Conservation (phyloP, 2,113 vertebrate genomes). For the Brevimyrus niger region DNA sequence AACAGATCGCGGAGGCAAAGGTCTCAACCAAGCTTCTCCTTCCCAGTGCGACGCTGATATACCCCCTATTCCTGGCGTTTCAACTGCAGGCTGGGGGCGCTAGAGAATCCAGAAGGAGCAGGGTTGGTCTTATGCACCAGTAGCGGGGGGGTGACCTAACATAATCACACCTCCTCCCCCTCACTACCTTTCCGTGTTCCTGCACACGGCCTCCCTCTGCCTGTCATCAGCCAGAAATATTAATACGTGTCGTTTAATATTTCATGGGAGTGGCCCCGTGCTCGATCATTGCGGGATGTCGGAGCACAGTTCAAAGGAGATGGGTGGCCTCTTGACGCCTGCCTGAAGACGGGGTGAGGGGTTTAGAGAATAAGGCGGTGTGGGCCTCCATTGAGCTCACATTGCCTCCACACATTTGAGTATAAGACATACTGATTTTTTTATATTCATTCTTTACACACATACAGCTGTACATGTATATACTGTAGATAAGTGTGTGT, state of each 20-base stretch:
- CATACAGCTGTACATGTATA: neutral
- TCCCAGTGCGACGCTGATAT: neutral
- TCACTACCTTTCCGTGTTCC: neutral
- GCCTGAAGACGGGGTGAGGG: constrained; percentile 40
- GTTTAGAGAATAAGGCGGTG: neutral
- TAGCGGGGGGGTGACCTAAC: neutral
- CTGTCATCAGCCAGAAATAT: constrained; percentile 13
- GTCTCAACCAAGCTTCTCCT: neutral
- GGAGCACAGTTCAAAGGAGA: constrained; percentile 57
- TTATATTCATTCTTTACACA: neutral
- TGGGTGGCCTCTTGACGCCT: constrained; percentile 42
- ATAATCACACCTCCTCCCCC: neutral
- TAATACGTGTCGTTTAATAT: constrained; percentile 12
- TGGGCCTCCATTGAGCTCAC: neutral
- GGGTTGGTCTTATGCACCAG: neutral
- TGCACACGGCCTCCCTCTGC: neutral
- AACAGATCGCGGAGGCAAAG: neutral
- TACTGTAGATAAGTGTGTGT: neutral
- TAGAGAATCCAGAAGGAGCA: neutral
- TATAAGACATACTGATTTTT: neutral
- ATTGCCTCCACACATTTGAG: neutral
- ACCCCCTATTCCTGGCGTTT: neutral
- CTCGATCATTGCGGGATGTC: constrained; percentile 54
- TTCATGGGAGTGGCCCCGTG: constrained; percentile 43
- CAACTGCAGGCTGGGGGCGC: neutral